Conservation (phyloP, 2,888 invertebrate genomes). For the Oasisia sp. region DNA sequence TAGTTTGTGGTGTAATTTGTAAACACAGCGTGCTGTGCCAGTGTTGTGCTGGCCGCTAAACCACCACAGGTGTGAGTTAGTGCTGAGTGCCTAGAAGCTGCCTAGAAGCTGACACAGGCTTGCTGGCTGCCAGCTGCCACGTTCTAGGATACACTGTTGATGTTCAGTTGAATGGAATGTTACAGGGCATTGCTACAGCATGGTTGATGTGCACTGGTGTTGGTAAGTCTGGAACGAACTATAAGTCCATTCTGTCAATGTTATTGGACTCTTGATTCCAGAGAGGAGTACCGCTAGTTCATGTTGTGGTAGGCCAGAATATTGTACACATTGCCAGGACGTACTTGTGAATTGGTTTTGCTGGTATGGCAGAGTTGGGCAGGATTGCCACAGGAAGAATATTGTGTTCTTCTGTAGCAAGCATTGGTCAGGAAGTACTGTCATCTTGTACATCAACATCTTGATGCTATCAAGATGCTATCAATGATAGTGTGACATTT, state of each 20-base stretch:
- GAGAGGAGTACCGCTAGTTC: no score
- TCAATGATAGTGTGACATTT: no score
- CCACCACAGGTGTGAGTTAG: background rate
- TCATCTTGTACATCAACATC: no score
- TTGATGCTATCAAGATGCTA: no score
- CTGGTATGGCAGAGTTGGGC: no score
- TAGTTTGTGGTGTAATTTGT: background rate
- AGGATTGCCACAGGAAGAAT: no score
- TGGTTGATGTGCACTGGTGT: background rate
- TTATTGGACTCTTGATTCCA: no score
- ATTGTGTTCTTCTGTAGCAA: no score
- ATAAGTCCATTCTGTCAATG: background rate
- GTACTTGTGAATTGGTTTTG: no score
- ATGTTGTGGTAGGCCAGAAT: no score
- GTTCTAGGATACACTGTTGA: background rate
- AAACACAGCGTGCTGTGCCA: background rate
- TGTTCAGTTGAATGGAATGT: background rate
- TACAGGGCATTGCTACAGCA: background rate
- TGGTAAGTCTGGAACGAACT: background rate
- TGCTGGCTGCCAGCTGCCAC: background rate
- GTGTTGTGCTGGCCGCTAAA: background rate
- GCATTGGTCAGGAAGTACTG: no score
- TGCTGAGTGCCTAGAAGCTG: background rate
- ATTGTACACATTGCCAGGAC: no score
- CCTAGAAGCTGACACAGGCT: background rate